Conservation (phyloP, 2,888 invertebrate genomes). For the Magallana nippona region DNA sequence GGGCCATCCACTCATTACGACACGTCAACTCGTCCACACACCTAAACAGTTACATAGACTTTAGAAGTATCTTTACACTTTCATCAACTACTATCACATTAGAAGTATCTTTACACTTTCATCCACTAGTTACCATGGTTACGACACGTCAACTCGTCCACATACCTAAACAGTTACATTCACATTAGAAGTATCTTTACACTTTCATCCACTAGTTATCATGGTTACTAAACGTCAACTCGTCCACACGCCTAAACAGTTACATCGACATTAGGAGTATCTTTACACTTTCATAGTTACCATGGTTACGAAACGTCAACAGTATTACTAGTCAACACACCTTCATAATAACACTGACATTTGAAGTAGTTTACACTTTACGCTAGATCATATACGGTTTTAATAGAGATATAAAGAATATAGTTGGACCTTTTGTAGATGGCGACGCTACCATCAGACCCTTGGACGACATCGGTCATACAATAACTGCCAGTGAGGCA, state of each 20-base stretch:
- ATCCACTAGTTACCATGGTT: background rate
- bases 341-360: no score
- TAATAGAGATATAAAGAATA: no score
- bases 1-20: conserved; percentile 9
- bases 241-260: background rate
- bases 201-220: background rate
- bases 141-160: background rate
- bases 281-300: no score
- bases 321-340: no score
- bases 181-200: no score
- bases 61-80: no score
- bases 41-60: background rate
- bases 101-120: no score
- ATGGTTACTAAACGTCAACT: no score
- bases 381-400: no score
- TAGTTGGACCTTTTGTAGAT: background rate
- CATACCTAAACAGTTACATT: background rate
- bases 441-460: background rate
- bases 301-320: no score
- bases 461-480: conserved; percentile 11
- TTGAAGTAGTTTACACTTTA: no score
- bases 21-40: conserved; percentile 29
- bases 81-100: background rate
- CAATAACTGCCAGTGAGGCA: background rate
- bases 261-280: no score